phyloP scores from a whole-genome alignment of 2,888 invertebrate species.

The Eugnorisma glareosa region DNA sequence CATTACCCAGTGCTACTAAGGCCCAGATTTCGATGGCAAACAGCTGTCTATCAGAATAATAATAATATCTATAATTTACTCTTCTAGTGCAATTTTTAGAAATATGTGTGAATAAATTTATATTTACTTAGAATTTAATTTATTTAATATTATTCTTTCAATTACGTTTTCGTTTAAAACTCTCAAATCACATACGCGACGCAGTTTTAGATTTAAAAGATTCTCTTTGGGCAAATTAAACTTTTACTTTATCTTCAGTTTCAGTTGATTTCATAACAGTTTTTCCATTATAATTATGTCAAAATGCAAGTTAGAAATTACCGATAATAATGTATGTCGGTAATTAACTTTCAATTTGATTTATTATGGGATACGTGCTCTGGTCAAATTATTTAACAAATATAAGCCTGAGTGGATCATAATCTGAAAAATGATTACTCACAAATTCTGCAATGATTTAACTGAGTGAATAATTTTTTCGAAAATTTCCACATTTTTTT shows the following conservation, averaged over 20 bases:
- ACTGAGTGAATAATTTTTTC: background rate
- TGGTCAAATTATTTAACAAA: background rate
- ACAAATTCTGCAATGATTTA: too few species aligned
- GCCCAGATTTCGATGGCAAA: background rate
- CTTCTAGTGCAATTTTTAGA: constrained; percentile 85
- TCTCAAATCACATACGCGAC: constrained; percentile 83
- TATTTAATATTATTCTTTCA: constrained; percentile 72
- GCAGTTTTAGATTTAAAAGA: constrained; percentile 81
- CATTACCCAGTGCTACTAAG: background rate
- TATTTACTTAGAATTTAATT: constrained; percentile 76
- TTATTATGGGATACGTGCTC: background rate
- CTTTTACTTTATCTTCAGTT: background rate
- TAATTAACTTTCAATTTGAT: background rate
- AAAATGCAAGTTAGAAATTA: background rate
- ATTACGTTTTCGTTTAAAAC: constrained; percentile 82
- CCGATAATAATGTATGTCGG: background rate
- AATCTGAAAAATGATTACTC: background rate
- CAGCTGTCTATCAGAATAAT: constrained; percentile 51
- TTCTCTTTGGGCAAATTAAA: constrained; percentile 10
- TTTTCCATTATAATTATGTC: background rate
- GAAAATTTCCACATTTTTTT: background rate
- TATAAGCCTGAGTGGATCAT: background rate
- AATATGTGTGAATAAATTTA: constrained; percentile 82
- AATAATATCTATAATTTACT: constrained; percentile 67
- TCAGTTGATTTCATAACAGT: background rate